phyloP scores from a whole-genome alignment of 1,140 invertebrate species.

The Ylistrum balloti region DNA sequence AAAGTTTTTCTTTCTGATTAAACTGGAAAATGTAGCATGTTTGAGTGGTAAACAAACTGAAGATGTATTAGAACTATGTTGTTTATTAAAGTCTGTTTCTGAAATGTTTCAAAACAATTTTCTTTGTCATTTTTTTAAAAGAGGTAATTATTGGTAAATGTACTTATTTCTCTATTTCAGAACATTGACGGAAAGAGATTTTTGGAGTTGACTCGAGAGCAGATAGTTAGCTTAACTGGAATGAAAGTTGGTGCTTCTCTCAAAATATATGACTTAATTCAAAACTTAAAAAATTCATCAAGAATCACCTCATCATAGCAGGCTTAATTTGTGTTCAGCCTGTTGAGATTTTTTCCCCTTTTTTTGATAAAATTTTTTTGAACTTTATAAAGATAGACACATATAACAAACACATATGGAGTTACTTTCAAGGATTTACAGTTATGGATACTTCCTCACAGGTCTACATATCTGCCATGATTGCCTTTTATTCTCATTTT shows the following conservation, averaged over 20 bases:
- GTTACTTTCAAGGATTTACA: neutral
- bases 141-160: too few relatives aligned
- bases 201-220: conserved; percentile 92
- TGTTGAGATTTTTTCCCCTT: neutral
- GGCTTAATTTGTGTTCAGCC: neutral
- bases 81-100: too few relatives aligned
- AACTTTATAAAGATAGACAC: neutral
- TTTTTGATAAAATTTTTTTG: neutral
- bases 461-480: neutral
- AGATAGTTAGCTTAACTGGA: conserved; percentile 93
- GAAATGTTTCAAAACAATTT: too few relatives aligned
- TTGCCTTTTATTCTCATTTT: neutral
- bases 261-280: conserved; percentile 95
- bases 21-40: too few relatives aligned
- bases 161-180: conserved; percentile 80
- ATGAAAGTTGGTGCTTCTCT: conserved; percentile 97
- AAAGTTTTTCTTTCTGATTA: too few relatives aligned
- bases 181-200: conserved; percentile 91
- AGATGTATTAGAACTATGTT: too few relatives aligned
- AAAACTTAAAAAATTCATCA: conserved; percentile 71
- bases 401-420: too few relatives aligned
- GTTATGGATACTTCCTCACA: neutral
- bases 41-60: too few relatives aligned
- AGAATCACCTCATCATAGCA: conserved; percentile 57
- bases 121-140: too few relatives aligned